Conservation (phyloP, 2,888 invertebrate species). For the Margaritifera margaritifera region DNA sequence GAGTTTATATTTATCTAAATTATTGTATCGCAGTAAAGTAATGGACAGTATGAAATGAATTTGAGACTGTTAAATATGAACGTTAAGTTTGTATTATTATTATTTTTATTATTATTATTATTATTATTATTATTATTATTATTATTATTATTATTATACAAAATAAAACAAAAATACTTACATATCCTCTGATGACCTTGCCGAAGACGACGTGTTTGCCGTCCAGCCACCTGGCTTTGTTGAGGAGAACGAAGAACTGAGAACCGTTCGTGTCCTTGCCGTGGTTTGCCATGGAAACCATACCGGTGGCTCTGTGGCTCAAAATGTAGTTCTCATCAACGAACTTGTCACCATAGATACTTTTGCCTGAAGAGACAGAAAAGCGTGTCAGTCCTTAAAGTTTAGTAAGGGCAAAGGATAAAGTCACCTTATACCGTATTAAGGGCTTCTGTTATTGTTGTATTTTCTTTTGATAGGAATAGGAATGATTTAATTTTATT, state of each 20-base stretch:
- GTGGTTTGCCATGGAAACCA: conserved; percentile 73
- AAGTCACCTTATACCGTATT: too few species aligned
- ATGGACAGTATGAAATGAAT: too few species aligned
- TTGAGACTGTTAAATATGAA: too few species aligned
- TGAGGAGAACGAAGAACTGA: conserved; percentile 72
- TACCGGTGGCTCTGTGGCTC: conserved; percentile 69
- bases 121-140: too few species aligned
- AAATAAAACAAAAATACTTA: conserved; percentile 40
- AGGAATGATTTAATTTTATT: too few species aligned
- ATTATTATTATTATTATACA: neutral
- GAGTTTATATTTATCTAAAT: too few species aligned
- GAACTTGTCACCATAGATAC: conserved; percentile 71
- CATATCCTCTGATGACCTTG: conserved; percentile 70
- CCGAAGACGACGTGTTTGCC: conserved; percentile 72
- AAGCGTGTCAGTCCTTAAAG: neutral
- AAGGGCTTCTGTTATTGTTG: too few species aligned
- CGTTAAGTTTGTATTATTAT: too few species aligned
- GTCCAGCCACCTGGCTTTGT: conserved; percentile 71
- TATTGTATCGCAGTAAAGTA: too few species aligned
- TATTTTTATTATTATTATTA: too few species aligned
- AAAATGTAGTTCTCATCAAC: conserved; percentile 71
- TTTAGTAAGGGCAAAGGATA: neutral
- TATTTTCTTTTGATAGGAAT: too few species aligned
- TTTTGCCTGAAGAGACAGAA: conserved; percentile 54
- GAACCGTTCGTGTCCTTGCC: conserved; percentile 72